Base-by-base conservation (phyloP, 2,888 invertebrate species). In the Palloptera scutellata region DNA sequence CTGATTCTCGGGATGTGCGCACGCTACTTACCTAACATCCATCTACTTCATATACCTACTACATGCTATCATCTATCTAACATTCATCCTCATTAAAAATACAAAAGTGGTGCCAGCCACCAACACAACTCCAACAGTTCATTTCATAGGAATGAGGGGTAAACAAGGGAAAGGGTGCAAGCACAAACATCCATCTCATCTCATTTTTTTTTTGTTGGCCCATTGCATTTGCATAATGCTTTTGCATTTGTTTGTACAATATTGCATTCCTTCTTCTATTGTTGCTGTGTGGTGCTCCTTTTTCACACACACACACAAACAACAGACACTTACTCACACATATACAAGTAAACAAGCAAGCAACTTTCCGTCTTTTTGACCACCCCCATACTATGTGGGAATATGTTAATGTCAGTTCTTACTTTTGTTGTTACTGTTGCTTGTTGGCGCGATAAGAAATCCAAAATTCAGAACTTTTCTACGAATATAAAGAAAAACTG, bases 401-500 rank as follows among this genome's bases (percentile, higher is more conserved):
- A 43, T 45, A 10, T 59, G 13, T 55, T 45, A 1, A 48, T 55
- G 55, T 30, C 20, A 55, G 45, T 17, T 45, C 3, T 45, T 52
- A 41, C n/a, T 54, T 62, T 45, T 54, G 48, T 58, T 10, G 51
- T 58, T 52, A 41, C 41, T 61, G 61, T 65, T 41, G 54, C 52
- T 58, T 41, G 61, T 43, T 40, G 57, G 17, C 54, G 54, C 41
- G 63, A 66, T 66, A 69, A 69, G 64, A 69, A 67, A 58, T 61
- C 51, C 62, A 69, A 69, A 58, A 64, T 45, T 55, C 40, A 62
- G 61, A 66, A 62, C 61, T 69, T 69, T 54, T 15, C n/a, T 41
- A 30, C 51, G 19, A 52, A 61, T 58, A 57, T 48, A 30, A 30
- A 15, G n/a, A 42, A 19, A 6, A 40, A n/a, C 30, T 15, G 19